Conservation (phyloP, 2,888 invertebrate genomes). For the Cabera pusaria region DNA sequence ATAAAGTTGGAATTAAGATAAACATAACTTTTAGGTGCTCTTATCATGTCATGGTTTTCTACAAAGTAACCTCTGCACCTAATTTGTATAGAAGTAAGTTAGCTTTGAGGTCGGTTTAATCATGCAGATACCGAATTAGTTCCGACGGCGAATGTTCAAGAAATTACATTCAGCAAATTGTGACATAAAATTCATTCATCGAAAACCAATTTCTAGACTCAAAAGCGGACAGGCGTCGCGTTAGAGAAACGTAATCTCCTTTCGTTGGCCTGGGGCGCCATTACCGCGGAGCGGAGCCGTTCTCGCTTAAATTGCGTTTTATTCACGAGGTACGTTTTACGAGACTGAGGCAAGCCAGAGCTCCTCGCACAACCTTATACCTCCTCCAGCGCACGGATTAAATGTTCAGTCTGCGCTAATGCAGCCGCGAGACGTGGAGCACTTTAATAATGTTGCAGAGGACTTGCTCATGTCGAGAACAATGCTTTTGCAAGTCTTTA, state of each 20-base stretch:
- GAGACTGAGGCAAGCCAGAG: slow-evolving; percentile 16
- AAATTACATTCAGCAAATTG: slow-evolving; percentile 33
- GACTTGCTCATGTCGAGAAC: slow-evolving; percentile 42
- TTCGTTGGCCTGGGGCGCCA: slow-evolving; percentile 35
- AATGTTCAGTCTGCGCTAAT: slow-evolving; percentile 42
- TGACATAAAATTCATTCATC: slow-evolving; percentile 38
- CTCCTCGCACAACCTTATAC: slow-evolving; percentile 5
- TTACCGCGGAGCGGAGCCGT: slow-evolving; percentile 29
- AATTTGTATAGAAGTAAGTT: too few species aligned
- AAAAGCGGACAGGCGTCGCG: slow-evolving; percentile 44
- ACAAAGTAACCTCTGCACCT: too few species aligned
- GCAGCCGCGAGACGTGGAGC: slow-evolving; percentile 35
- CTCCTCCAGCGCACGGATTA: slow-evolving; percentile 35
- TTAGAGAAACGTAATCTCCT: slow-evolving; percentile 46
- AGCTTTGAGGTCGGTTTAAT: slow-evolving; percentile 18
- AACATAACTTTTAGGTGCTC: too few species aligned
- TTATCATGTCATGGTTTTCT: too few species aligned
- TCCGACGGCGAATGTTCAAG: slow-evolving; percentile 16
- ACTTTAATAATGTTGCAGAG: slow-evolving; percentile 38
- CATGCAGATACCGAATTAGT: slow-evolving; percentile 8
- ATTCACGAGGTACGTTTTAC: slow-evolving; percentile 21
- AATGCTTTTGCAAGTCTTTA: slow-evolving; percentile 39
- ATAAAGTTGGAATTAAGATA: too few species aligned
- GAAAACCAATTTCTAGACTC: slow-evolving; percentile 49
- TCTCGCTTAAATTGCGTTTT: slow-evolving; percentile 24